A percentile compares a stretch with the other conserved stretches of the same genome.
These are phyloP conservation scores for Drosophila nebulosa DNA, from an alignment of 1,140 invertebrate species.

Conservation along the genomic window DNA sequence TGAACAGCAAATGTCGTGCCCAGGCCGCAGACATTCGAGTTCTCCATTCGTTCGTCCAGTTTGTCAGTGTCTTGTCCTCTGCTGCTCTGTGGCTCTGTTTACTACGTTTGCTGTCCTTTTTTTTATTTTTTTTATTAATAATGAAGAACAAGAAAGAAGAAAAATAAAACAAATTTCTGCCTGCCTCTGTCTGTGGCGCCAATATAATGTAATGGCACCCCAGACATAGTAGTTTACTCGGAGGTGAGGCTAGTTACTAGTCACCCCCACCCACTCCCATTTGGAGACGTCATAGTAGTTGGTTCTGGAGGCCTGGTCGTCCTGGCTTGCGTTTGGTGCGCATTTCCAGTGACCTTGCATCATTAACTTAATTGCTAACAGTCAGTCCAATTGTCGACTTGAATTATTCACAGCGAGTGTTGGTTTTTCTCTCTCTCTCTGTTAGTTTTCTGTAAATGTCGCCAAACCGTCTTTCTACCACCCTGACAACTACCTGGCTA, in stretches of 20 bases:
- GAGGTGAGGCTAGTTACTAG: slow-evolving; percentile 11
- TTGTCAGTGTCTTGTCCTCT: background rate
- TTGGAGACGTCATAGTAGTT: slow-evolving; percentile 53
- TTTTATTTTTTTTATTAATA: slow-evolving; percentile 33
- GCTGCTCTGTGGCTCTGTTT: background rate
- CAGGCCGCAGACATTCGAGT: background rate
- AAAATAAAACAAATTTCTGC: slow-evolving; percentile 22
- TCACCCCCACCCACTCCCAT: slow-evolving; percentile 35
- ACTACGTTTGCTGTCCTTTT: slow-evolving; percentile 36
- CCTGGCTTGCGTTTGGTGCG: background rate
- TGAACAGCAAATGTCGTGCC: slow-evolving; percentile 24
- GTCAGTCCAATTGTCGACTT: slow-evolving; percentile 68
- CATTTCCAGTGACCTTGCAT: slow-evolving; percentile 76
- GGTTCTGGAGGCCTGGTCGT: background rate
- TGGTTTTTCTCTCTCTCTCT: slow-evolving; percentile 34
- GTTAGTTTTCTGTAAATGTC: slow-evolving; percentile 49
- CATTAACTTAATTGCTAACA: slow-evolving; percentile 74
- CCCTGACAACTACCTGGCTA: background rate
- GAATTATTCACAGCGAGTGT: slow-evolving; percentile 67
- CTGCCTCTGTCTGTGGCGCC: slow-evolving; percentile 53
- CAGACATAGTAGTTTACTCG: background rate
- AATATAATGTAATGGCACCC: slow-evolving; percentile 59
- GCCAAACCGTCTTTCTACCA: slow-evolving; percentile 1
- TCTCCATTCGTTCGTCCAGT: slow-evolving; percentile 15
- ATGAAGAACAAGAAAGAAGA: background rate